phyloP scores from a whole-genome alignment of 2,888 invertebrate species.

The Plagodis dolabraria region DNA sequence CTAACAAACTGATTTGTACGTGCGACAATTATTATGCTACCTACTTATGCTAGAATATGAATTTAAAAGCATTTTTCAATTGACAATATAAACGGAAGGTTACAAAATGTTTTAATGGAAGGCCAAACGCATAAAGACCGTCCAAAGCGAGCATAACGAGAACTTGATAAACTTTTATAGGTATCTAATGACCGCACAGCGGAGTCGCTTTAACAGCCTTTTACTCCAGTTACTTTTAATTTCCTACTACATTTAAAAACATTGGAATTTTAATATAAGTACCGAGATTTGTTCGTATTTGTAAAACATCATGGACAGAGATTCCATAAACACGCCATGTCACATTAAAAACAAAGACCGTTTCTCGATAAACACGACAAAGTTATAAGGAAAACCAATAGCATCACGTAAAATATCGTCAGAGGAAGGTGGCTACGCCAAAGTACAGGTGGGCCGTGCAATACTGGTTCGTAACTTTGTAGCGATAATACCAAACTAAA shows the following conservation, averaged over 20 bases:
- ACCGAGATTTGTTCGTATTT: conserved; percentile 18
- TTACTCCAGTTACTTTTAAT: conserved; percentile 13
- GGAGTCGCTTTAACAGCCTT: conserved; percentile 11
- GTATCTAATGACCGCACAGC: conserved; percentile 19
- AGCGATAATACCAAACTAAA: conserved; percentile 49
- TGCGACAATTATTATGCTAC: neutral
- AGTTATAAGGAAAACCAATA: conserved; percentile 34
- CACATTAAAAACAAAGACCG: conserved; percentile 14
- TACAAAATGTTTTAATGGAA: conserved; percentile 16
- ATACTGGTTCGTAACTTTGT: conserved; percentile 45
- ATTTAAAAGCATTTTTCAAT: conserved; percentile 1
- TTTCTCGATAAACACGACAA: conserved; percentile 11
- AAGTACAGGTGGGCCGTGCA: conserved; percentile 49
- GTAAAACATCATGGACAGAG: conserved; percentile 16
- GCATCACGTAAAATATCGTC: conserved; percentile 47
- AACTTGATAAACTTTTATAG: conserved; percentile 30
- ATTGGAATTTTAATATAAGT: conserved; percentile 6
- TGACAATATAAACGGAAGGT: conserved; percentile 4
- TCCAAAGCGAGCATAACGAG: conserved; percentile 19
- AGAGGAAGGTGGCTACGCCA: conserved; percentile 34
- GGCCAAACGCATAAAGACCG: conserved; percentile 14
- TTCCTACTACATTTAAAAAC: conserved; percentile 6
- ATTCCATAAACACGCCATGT: conserved; percentile 15
- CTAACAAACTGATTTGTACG: too few relatives aligned
- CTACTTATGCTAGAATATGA: neutral